Conservation (phyloP, 2,113 vertebrate species). For the Hemiprocne comata region DNA sequence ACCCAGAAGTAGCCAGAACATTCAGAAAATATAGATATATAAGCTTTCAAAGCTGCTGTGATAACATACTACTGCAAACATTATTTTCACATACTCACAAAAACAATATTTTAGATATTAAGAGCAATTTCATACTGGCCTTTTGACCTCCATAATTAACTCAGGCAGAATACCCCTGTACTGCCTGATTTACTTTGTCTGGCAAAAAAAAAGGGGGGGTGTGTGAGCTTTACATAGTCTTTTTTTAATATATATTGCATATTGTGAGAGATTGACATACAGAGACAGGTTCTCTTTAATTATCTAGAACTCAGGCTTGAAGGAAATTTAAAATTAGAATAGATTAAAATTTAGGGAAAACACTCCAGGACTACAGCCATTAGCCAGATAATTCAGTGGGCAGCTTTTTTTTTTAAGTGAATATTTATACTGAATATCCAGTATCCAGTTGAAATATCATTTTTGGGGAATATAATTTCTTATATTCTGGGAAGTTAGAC, state of each 20-base stretch:
- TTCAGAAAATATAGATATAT: conserved; percentile 50
- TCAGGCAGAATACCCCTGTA: background rate
- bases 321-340: background rate
- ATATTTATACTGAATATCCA: background rate
- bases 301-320: background rate
- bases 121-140: background rate
- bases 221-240: background rate
- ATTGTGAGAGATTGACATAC: background rate
- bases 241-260: background rate
- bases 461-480: conserved; percentile 26
- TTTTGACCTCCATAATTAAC: background rate
- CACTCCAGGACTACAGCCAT: background rate
- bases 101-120: background rate
- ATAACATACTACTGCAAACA: background rate
- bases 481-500: conserved; percentile 31
- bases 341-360: background rate
- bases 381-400: background rate
- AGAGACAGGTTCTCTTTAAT: background rate
- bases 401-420: background rate
- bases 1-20: conserved; percentile 58
- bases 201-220: rapidly evolving
- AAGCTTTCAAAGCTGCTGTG: conserved; percentile 15
- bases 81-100: conserved; percentile 43
- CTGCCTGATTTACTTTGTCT: background rate
- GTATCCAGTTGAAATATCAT: conserved; percentile 22